Evolutionary conservation across 1,140 invertebrate species (phyloP).

Genomic region (Oryctes rhinoceros): DNA sequence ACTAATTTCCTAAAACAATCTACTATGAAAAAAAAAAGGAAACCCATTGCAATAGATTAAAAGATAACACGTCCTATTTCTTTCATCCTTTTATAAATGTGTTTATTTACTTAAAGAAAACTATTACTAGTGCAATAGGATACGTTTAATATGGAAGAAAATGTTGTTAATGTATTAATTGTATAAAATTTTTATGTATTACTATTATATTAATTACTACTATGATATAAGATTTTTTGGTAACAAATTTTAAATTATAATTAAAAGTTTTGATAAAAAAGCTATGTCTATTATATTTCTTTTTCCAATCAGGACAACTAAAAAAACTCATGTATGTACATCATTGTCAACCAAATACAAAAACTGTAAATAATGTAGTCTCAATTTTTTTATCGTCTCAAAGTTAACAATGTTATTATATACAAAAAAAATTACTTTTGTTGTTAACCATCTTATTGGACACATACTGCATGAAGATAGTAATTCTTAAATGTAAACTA

Average conservation of each 20-base stretch:
- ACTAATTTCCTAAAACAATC: no score
- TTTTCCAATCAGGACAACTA: background rate
- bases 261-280: background rate
- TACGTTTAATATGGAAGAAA: background rate
- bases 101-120: background rate
- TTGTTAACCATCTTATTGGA: slow-evolving; percentile 20
- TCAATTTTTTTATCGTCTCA: slow-evolving; percentile 23
- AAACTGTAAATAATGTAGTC: slow-evolving; percentile 15
- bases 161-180: slow-evolving; percentile 19
- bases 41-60: background rate
- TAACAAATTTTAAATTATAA: background rate
- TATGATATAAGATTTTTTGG: slow-evolving; percentile 4
- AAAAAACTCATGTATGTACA: background rate
- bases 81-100: background rate
- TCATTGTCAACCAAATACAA: slow-evolving; percentile 13
- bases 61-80: background rate
- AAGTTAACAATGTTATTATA: background rate
- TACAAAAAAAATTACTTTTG: slow-evolving; percentile 20
- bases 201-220: background rate
- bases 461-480: slow-evolving; percentile 23
- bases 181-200: slow-evolving; percentile 25
- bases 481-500: background rate
- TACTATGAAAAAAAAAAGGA: background rate
- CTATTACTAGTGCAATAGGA: slow-evolving; percentile 25
- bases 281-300: background rate